Conservation (phyloP, 2,888 invertebrate species). For the Drosophila paracracens region DNA sequence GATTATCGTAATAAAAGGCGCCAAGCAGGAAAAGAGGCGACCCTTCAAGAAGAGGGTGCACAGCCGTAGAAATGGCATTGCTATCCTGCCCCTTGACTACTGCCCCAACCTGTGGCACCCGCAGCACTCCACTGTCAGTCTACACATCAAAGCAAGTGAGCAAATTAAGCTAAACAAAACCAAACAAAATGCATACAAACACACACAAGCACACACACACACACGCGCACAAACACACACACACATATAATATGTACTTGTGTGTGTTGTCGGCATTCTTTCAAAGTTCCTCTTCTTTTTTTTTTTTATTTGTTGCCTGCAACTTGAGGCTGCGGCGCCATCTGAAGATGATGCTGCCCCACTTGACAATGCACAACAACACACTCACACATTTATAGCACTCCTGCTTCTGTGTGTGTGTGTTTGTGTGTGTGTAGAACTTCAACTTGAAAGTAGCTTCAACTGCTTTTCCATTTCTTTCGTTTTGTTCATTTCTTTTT, state of each 20-base stretch:
- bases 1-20: slow-evolving; percentile 63
- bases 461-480: slow-evolving; percentile 44
- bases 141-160: slow-evolving; percentile 77
- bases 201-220: slow-evolving; percentile 22
- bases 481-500: slow-evolving; percentile 17
- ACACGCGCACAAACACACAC: background rate
- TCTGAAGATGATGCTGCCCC: slow-evolving; percentile 73
- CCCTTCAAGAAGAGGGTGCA: slow-evolving; percentile 8
- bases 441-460: slow-evolving; percentile 72
- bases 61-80: slow-evolving; percentile 16
- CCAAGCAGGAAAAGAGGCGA: slow-evolving; percentile 46
- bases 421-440: slow-evolving; percentile 25
- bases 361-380: slow-evolving; percentile 56
- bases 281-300: slow-evolving; percentile 45
- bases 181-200: slow-evolving; percentile 53
- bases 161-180: slow-evolving; percentile 80
- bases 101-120: slow-evolving; percentile 3
- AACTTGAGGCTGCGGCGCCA: slow-evolving; percentile 60
- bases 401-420: background rate
- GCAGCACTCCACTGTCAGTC: slow-evolving; percentile 30
- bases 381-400: slow-evolving; percentile 16
- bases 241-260: background rate
- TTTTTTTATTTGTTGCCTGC: slow-evolving; percentile 8
- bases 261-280: slow-evolving; percentile 71
- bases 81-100: background rate